Evolutionary conservation across 2,113 vertebrate species (phyloP), one percentile per base, ranked within the genome.

Genomic region (Prinia subflava): DNA sequence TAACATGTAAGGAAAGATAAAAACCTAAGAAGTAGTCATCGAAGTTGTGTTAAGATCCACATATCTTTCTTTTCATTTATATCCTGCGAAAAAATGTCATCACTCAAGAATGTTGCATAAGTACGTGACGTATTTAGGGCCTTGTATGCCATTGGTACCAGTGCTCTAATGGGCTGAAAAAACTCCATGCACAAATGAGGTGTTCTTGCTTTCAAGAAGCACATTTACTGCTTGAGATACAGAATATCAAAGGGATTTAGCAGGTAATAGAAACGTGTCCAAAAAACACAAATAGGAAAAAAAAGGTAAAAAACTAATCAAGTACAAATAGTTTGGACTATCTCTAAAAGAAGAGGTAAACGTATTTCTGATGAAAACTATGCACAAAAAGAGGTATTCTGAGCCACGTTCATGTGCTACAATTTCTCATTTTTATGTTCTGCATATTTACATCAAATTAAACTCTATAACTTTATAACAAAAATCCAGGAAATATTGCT

Each of bases 121-220:
- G 10, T n/a, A 44, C 74, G 7, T 33, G 25, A 31, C n/a, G 22
- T 41, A 6, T 52, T 80, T 31, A 56, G 19, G 22, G 3, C 13
- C 31, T 49, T 11, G 5, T 24, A 46, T 24, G 15, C 12, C 59
- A 49, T 18, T 0, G 0, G 11, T 50, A 31, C 4, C 44, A 33
- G 30, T 25, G 7, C 14, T 11, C 27, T 13, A 50, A 21, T 7
- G 7, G 59, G 25, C 5, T 19, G 28, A 92, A 42, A 16, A 73
- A 17, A n/a, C 5, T n/a, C n/a, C 20, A 15, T 18, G 25, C 9
- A n/a, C 31, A 75, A 82, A 13, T 24, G 3, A 57, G 12, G 4
- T 41, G 3, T 2, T 41, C 24, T 57, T 30, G 6, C 6, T 52
- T 41, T 55, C 8, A 42, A 24, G 17, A 8, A 65, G 21, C 15